Base-by-base conservation (phyloP, 1,140 invertebrate genomes). In the Cardiocondyla obscurior region DNA sequence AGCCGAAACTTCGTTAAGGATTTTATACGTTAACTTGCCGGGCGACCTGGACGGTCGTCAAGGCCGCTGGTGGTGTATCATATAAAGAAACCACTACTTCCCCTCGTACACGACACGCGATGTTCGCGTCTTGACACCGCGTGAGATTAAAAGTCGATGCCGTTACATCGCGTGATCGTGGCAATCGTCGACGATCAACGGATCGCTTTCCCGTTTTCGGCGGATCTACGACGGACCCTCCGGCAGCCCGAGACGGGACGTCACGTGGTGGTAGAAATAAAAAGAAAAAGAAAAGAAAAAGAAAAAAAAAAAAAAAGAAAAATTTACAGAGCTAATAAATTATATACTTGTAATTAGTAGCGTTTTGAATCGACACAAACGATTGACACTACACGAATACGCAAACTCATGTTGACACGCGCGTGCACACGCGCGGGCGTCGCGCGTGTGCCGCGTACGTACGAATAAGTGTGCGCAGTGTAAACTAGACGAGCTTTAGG, bases 401-500 rank as follows among this genome's bases (percentile, higher is more conserved):
- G 8, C 5, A 46, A 25, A 39, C 3, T 22, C 16, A 42, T 2
- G 51, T 12, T 28, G 19, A 49, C 28, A n/a, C 6, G 30, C 14
- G 69, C 39, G 36, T 1, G 25, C 28, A 36, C 16, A 12, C 30
- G 53, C 5, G 44, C n/a, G 14, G n/a, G 16, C 33, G 28, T n/a
- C 16, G 25, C 58, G 76, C 46, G 28, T 62, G 57, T 39, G 64
- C 42, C 25, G 36, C 46, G 30, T 30, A 57, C 33, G 19, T 57
- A 44, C 46, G 65, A 81, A 81, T 67, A 81, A 70, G 39, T 36
- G 51, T 53, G 76, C 65, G 64, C 72, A 85, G 42, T 73, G 65
- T 86, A 87, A 85, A 86, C 76, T 87, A 87, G 85, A 77, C 84
- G 60, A 85, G 84, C 51, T 79, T 62, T 86, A 86, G 84, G 58